Evolutionary conservation across 92 coral and sea anemone species (phyloP).

Genomic region (Montipora capitata): DNA sequence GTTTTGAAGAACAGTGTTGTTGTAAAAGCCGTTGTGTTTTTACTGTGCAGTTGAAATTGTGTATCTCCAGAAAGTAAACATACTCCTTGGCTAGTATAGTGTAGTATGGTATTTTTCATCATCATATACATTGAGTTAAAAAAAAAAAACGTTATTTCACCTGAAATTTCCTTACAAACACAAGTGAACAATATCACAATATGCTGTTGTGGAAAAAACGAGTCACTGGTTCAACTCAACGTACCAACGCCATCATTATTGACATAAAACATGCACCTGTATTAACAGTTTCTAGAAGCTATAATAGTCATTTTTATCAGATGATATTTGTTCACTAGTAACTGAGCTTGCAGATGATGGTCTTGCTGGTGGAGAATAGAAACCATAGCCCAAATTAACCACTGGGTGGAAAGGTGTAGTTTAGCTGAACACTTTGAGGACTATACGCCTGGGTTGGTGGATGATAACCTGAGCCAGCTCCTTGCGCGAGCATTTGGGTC

Average conservation of each 20-base stretch:
- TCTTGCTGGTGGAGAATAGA: conserved; percentile 58
- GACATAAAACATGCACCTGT: conserved; percentile 24
- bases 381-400: conserved; percentile 54
- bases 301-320: conserved; percentile 27
- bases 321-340: conserved; percentile 34
- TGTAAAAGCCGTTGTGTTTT: background rate
- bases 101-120: too few species aligned
- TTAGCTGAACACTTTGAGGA: conserved; percentile 46
- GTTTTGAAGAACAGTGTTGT: too few species aligned
- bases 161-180: conserved; percentile 24
- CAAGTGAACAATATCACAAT: conserved; percentile 1
- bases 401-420: conserved; percentile 27
- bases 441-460: conserved; percentile 44
- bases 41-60: background rate
- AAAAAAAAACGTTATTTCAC: conserved; percentile 2
- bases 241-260: conserved; percentile 27
- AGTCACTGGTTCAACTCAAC: conserved; percentile 24
- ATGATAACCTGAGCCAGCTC: conserved; percentile 45
- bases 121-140: conserved; percentile 15
- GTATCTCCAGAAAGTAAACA: background rate
- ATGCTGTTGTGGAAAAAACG: conserved; percentile 13
- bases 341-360: conserved; percentile 62
- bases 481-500: conserved; percentile 66
- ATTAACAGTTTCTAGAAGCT: conserved; percentile 23
- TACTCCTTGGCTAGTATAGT: too few species aligned